Evolutionary conservation across 2,888 invertebrate genomes (phyloP).

Genomic region (Chalcosyrphus nemorum): DNA sequence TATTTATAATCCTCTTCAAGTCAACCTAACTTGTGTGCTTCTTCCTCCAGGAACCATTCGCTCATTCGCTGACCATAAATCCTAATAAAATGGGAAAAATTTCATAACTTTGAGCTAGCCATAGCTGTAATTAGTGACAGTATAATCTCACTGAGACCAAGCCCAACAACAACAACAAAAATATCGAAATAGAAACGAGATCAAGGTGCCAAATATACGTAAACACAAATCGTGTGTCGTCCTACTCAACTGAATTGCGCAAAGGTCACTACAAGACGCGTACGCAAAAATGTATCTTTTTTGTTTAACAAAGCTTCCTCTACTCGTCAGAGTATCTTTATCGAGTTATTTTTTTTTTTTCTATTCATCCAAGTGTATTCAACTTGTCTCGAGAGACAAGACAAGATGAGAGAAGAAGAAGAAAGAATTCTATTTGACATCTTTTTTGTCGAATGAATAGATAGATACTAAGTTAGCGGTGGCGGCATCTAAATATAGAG

Average conservation of each 20-base stretch:
- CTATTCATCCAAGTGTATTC: conserved; percentile 6
- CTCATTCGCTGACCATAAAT: conserved; percentile 35
- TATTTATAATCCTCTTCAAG: conserved; percentile 19
- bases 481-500: conserved; percentile 32
- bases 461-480: conserved; percentile 18
- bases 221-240: conserved; percentile 6
- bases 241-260: conserved; percentile 54
- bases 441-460: conserved; percentile 26
- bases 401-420: neutral
- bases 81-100: conserved; percentile 38
- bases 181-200: conserved; percentile 42
- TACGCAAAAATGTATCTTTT: conserved; percentile 18
- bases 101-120: neutral
- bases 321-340: conserved; percentile 6
- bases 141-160: conserved; percentile 29
- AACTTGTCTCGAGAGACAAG: conserved; percentile 31
- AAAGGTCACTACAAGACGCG: conserved; percentile 57
- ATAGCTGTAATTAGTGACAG: conserved; percentile 11
- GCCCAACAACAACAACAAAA: neutral
- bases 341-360: conserved; percentile 32
- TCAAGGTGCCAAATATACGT: conserved; percentile 55
- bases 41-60: neutral
- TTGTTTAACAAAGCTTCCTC: neutral
- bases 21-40: conserved; percentile 26
- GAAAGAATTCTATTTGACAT: conserved; percentile 39